Conservation (phyloP, 2,113 vertebrate species). For the Spermophilus dauricus region DNA sequence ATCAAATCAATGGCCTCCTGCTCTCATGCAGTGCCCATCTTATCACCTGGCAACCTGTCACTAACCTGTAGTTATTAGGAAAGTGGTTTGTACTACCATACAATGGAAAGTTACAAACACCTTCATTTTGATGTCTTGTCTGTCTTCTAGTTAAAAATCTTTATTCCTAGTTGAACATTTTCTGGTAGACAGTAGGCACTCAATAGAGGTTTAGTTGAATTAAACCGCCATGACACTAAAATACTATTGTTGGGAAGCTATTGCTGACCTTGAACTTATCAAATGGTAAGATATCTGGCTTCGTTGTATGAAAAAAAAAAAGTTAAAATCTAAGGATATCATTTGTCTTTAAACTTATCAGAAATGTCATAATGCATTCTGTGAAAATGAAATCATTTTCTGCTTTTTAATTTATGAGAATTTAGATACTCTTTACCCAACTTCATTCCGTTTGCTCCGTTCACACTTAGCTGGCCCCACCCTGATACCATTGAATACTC, state of each 20-base stretch:
- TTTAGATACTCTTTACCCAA: background rate
- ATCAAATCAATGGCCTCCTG: background rate
- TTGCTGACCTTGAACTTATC: conserved; percentile 14
- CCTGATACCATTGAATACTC: background rate
- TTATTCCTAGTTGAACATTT: background rate
- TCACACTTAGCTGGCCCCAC: background rate
- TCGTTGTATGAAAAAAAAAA: conserved; percentile 19
- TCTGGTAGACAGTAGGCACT: background rate
- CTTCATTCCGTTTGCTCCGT: background rate
- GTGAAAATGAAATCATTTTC: background rate
- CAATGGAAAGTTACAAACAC: conserved; percentile 32
- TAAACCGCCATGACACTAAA: background rate
- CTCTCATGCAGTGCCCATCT: background rate
- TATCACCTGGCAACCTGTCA: background rate
- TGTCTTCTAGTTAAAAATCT: conserved; percentile 22
- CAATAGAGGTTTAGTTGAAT: background rate
- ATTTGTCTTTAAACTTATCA: conserved; percentile 38
- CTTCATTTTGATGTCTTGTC: background rate
- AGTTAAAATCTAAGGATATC: background rate
- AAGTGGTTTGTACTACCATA: conserved; percentile 32
- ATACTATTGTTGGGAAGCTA: background rate
- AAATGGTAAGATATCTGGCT: background rate
- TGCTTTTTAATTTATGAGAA: conserved; percentile 29
- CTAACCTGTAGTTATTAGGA: background rate
- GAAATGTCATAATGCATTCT: conserved; percentile 27